phyloP scores from a whole-genome alignment of 2,797 vertebrate species.

The Paramormyrops hopkinsi region DNA sequence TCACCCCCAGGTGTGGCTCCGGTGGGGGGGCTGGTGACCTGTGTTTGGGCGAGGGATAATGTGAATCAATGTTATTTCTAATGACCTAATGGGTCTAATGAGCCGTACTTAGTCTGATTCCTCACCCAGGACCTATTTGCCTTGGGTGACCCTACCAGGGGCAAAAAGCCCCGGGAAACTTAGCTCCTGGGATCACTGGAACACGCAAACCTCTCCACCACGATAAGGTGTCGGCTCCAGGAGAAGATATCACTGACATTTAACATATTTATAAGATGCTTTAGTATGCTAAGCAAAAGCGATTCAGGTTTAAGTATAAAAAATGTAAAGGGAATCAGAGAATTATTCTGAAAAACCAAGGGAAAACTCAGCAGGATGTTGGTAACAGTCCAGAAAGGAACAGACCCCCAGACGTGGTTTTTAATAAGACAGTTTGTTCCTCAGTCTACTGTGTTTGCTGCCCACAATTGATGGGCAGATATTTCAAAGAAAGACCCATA shows the following conservation, averaged over 20 bases:
- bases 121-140: too few relatives aligned
- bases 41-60: too few relatives aligned
- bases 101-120: too few relatives aligned
- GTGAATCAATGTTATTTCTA: too few relatives aligned
- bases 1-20: too few relatives aligned
- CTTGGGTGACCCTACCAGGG: too few relatives aligned
- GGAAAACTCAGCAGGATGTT: not conserved
- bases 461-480: not conserved
- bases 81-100: too few relatives aligned
- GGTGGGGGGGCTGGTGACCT: too few relatives aligned
- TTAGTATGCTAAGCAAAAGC: not conserved
- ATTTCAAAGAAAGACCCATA: not conserved
- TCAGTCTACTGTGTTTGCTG: not conserved
- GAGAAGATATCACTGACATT: not conserved
- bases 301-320: not conserved
- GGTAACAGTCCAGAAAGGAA: not conserved
- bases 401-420: not conserved
- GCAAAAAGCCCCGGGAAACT: too few relatives aligned
- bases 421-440: not conserved
- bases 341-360: not conserved
- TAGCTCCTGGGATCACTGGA: too few relatives aligned
- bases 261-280: not conserved
- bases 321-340: not conserved
- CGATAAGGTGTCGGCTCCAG: too few relatives aligned
- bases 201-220: too few relatives aligned